phyloP scores from a whole-genome alignment of 1,140 invertebrate genomes.

The Neomicropteryx cornuta region DNA sequence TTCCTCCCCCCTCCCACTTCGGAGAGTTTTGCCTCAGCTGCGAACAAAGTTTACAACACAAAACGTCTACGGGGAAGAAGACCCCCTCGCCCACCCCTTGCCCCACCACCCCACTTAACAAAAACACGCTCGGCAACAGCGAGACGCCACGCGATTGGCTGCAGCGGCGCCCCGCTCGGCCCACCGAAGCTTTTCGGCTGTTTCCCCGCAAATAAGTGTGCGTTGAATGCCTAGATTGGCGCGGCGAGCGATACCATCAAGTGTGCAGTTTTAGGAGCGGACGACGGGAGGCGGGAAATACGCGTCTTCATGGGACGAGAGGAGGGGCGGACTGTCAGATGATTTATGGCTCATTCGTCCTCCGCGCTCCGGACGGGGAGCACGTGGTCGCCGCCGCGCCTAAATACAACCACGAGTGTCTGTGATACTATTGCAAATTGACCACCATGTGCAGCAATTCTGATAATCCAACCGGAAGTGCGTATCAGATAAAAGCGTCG shows the following conservation, averaged over 20 bases:
- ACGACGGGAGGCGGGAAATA: background rate
- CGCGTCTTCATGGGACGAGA: background rate
- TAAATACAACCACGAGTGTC: background rate
- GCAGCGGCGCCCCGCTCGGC: slow-evolving; percentile 13
- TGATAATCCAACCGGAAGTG: slow-evolving; percentile 16
- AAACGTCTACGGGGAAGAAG: too few relatives aligned
- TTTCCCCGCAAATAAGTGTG: slow-evolving; percentile 18
- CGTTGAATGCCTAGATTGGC: slow-evolving; percentile 8
- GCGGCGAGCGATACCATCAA: background rate
- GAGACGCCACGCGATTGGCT: slow-evolving; percentile 13
- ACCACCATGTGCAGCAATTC: slow-evolving; percentile 33
- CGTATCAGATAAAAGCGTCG: too few relatives aligned
- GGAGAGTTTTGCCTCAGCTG: too few relatives aligned
- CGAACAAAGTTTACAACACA: too few relatives aligned
- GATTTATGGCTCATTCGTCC: slow-evolving; percentile 9
- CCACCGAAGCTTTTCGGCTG: slow-evolving; percentile 19
- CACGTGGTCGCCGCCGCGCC: background rate
- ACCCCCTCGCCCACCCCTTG: too few relatives aligned
- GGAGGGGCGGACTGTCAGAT: slow-evolving; percentile 1
- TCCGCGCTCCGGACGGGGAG: background rate
- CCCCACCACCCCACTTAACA: too few relatives aligned
- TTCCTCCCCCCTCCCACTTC: too few relatives aligned
- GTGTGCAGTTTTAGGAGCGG: background rate
- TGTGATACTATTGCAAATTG: background rate
- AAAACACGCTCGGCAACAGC: background rate